A percentile compares a stretch with the other conserved stretches of the same genome.
Conservation (phyloP, 2,888 invertebrate genomes). For the Drepanosiphum platanoidis region DNA sequence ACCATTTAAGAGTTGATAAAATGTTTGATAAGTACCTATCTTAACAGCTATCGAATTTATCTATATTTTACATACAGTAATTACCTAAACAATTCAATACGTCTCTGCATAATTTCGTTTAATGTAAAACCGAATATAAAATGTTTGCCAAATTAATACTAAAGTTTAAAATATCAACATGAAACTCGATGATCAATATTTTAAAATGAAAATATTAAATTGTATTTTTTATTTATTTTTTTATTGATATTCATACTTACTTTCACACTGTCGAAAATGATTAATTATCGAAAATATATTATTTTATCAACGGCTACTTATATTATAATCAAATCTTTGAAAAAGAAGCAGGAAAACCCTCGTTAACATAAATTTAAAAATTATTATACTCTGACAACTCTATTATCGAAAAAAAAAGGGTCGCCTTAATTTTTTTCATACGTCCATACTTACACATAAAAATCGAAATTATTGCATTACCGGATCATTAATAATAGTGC, state of each 20-base stretch:
- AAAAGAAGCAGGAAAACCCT: neutral
- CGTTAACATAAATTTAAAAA: constrained; percentile 10
- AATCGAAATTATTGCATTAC: neutral
- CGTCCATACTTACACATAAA: no score
- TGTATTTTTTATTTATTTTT: neutral
- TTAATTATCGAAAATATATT: neutral
- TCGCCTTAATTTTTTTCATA: neutral
- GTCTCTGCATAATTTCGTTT: no score
- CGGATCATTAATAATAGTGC: constrained; percentile 9
- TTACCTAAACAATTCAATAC: no score
- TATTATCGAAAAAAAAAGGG: neutral
- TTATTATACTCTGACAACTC: neutral
- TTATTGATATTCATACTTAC: neutral
- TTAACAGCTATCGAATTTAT: no score
- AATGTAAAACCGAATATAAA: no score
- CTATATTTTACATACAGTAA: no score
- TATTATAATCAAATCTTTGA: neutral
- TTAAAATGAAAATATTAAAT: neutral
- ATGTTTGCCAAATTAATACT: no score
- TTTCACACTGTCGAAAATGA: neutral
- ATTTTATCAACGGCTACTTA: neutral
- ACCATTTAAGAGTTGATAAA: no score
- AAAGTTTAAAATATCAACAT: neutral
- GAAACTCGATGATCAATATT: neutral
- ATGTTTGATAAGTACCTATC: neutral